These are phyloP conservation scores for Siniperca knerii DNA, from an alignment of 2,113 vertebrate genomes.

Conservation along the genomic window DNA sequence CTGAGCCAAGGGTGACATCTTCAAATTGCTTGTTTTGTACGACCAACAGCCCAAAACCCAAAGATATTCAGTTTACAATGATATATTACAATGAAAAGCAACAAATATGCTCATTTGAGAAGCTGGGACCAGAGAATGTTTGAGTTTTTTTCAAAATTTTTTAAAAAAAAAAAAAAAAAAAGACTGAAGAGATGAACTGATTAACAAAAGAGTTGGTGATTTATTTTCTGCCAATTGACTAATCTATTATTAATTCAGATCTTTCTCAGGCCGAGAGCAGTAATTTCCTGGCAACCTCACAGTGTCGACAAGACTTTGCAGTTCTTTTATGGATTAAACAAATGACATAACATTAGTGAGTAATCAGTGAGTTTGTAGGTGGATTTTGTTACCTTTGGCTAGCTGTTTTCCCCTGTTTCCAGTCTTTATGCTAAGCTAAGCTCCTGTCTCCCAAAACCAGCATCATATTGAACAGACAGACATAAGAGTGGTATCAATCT, in stretches of 20 bases:
- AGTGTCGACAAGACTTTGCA: no score
- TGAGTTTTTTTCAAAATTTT: no score
- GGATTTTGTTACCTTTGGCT: neutral
- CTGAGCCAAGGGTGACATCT: neutral
- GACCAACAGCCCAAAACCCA: neutral
- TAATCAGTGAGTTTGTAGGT: neutral
- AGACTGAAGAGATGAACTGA: no score
- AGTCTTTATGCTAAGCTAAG: neutral
- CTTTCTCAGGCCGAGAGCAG: neutral
- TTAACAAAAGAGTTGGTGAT: neutral
- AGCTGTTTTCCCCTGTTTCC: neutral
- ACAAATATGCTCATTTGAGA: neutral
- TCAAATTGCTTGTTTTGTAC: neutral
- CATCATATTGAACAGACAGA: neutral
- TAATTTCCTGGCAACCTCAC: neutral
- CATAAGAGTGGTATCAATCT: neutral
- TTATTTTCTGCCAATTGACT: neutral
- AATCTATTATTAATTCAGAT: neutral
- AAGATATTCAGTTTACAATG: neutral
- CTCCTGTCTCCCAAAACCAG: neutral
- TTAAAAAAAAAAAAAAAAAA: no score
- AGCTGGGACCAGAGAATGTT: no score
- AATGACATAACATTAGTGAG: neutral
- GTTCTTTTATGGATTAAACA: neutral
- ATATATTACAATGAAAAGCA: neutral